Base-by-base conservation (phyloP, 1,140 invertebrate species). In the Gryllus bimaculatus region DNA sequence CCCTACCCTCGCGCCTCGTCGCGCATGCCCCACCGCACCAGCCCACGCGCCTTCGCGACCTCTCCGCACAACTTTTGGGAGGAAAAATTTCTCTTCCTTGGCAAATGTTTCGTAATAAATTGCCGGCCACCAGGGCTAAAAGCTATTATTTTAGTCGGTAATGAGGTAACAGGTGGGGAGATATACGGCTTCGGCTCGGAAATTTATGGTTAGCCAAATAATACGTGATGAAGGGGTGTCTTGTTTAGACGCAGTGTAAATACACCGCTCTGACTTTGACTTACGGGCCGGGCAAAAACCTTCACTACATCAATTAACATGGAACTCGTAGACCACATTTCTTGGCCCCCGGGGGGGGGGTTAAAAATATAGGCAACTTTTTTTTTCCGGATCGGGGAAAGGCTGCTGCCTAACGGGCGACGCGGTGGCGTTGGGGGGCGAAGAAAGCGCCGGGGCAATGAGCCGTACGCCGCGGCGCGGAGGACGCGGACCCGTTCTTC, bases 71-170 rank as follows among this genome's bases (percentile, higher is more conserved):
- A 77, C 76, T 77, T n/a, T 47, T n/a, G 26, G n/a, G 47, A 47
- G 39, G 39, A 8, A n/a, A 39, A 20, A 54, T 18, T 20, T 78
- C 73, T 78, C 78, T 78, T 78, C 39, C 78, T 78, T 78, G 78
- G 78, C 78, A 78, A 48, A 39, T 39, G 47, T 73, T 78, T 78
- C n/a, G 66, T 78, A 78, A 78, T 78, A 78, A 78, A 78, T 78
- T 74, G 20, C 66, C n/a, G 66, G 49, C 66, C 18, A 54, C 39
- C 4, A 15, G 74, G 8, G 26, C 74, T 75, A 75, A 75, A 75
- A 54, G 73, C 78, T 74, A 78, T 78, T 78, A 78, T 78, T 78
- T 78, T 74, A 26, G 21, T 73, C 66, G 18, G 66, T 78, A 78
- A 78, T 78, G 54, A 78, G 78, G 78, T 73, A 78, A 73, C 78